A percentile compares a stretch with the other conserved stretches of the same genome.
These are phyloP conservation scores for mouse (Mus musculus) DNA, from an alignment of 2,113 vertebrate species.

Conservation along the genomic window GRCm39 chr16:5286001-5286500, in stretches of 20 bases:
- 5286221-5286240: neutral
- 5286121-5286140: neutral
- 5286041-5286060: neutral
- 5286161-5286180: neutral
- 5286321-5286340: neutral
- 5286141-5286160: neutral
- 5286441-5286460: neutral
- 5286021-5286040: neutral
- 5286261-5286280: neutral
- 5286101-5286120: neutral
- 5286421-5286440: neutral
- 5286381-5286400: neutral
- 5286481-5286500: neutral
- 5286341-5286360: neutral
- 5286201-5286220: neutral
- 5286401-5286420: no score
- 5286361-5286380: no score
- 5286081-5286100: neutral
- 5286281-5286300: neutral
- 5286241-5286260: neutral
- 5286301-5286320: neutral
- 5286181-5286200: neutral
- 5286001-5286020: neutral
- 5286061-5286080: neutral
- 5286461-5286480: neutral